Conservation (phyloP, 1,140 invertebrate genomes). For the Ceratitis capitata region DNA sequence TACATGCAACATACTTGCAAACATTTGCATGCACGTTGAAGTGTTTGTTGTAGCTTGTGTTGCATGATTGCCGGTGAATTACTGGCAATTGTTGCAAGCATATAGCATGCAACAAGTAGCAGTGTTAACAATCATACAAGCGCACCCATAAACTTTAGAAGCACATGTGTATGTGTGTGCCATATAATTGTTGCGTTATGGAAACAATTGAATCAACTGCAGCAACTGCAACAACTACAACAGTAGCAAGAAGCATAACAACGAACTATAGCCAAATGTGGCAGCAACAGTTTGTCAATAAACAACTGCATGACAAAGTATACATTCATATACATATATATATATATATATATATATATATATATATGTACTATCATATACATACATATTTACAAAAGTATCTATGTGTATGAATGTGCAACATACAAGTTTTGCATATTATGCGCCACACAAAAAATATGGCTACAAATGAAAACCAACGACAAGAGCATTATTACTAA, state of each 20-base stretch:
- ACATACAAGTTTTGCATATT: not conserved
- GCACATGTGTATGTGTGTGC: not conserved
- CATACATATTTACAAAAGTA: too few relatives aligned
- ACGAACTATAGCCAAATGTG: not conserved
- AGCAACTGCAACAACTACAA: not conserved
- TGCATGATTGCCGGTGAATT: slow-evolving; percentile 18
- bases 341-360: not conserved
- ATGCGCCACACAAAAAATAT: not conserved
- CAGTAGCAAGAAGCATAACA: not conserved
- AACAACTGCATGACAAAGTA: not conserved
- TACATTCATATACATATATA: too few relatives aligned
- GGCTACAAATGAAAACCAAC: not conserved
- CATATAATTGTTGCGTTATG: not conserved
- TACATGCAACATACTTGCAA: not conserved
- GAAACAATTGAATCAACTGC: slow-evolving; percentile 11
- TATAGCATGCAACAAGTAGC: slow-evolving; percentile 29
- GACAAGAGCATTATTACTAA: not conserved
- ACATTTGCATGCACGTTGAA: not conserved
- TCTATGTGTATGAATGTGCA: not conserved
- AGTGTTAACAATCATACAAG: not conserved
- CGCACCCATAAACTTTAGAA: not conserved
- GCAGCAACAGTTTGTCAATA: slow-evolving; percentile 27
- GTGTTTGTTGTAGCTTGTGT: not conserved
- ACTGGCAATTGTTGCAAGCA: slow-evolving; percentile 16
- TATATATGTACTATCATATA: too few relatives aligned